Evolutionary conservation across 2,888 invertebrate species (phyloP), one percentile per base, ranked within the genome.

Genomic region (Strigamia crassipes): DNA sequence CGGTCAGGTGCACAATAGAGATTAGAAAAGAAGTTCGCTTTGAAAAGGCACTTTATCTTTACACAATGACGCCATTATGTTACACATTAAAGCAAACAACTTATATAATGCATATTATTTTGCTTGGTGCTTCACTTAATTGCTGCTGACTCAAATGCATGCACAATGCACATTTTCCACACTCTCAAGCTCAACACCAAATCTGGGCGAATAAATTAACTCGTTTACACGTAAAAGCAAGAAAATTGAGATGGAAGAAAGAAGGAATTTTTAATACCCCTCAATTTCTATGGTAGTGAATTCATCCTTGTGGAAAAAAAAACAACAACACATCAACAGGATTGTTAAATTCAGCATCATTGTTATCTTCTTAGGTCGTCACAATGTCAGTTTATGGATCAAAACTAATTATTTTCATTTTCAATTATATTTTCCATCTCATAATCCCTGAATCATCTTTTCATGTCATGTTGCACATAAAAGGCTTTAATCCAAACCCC

Each of bases 31-130:
- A 56, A 18, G n/a, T 56, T 56, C 6, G 56, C 56, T 56, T 18
- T 56, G 56, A n/a, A 56, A 56, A 56, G 18, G 56, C 56, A 56
- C 56, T 56, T 56, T 56, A 56, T 56, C 56, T 56, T 18, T 46
- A 56, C 56, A 56, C 56, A 56, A 56, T 56, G 56, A 56, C 18
- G 56, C 56, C 56, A 56, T 56, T 56, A 56, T 56, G 56, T 56
- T 56, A 56, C 18, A 18, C 56, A 56, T 56, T 56, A 56, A 56
- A 56, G 56, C 56, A 18, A 56, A 56, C 56, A 56, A 15, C 15
- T n/a, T 18, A n/a, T 56, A 56, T 56, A 56, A 56, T 56, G 18
- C 56, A 56, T 56, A 56, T 56, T 56, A 15, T 56, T 56, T 56
- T 56, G 56, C 56, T 13, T 56, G 56, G 56, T 56, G 56, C 56